Percentiles rank a stretch among this genome's conserved stretches.
phyloP scores from a whole-genome alignment of 2,113 vertebrate species.

The Callionymus lyra region DNA sequence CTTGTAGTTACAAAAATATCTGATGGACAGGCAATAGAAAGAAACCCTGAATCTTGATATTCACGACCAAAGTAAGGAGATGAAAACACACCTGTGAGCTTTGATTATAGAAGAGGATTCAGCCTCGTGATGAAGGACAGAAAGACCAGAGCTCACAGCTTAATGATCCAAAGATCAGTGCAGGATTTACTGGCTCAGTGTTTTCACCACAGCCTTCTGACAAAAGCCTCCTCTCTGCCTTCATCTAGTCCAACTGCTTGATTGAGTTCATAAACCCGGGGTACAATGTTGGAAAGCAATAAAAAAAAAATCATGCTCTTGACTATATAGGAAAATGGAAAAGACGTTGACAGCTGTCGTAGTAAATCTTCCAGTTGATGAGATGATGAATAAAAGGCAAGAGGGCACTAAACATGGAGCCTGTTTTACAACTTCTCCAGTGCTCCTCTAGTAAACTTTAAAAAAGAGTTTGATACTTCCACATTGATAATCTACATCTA shows the following conservation, averaged over 20 bases:
- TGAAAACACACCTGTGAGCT: conserved; percentile 65
- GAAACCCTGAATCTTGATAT: too few relatives aligned
- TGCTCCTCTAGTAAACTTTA: too few relatives aligned
- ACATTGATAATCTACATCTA: too few relatives aligned
- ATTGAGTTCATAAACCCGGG: conserved; percentile 48
- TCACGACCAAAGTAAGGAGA: too few relatives aligned
- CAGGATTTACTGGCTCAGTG: conserved; percentile 55
- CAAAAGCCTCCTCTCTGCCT: conserved; percentile 42
- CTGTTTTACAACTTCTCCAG: conserved; percentile 6
- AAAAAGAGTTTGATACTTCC: too few relatives aligned
- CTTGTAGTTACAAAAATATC: too few relatives aligned
- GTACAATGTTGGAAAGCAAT: conserved; percentile 33
- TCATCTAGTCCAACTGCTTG: conserved; percentile 26
- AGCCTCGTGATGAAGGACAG: conserved; percentile 53
- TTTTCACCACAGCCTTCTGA: conserved; percentile 27
- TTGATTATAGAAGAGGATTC: conserved; percentile 49
- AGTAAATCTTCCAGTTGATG: conserved; percentile 32
- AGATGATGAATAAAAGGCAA: conserved; percentile 45
- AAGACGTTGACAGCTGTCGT: conserved; percentile 21
- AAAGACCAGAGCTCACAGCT: conserved; percentile 39
- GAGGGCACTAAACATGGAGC: conserved; percentile 26
- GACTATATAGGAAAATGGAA: conserved; percentile 14
- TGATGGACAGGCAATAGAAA: too few relatives aligned
- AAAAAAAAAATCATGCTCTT: too few relatives aligned
- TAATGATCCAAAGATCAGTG: conserved; percentile 58